Percentiles rank a stretch among this genome's conserved stretches.
Evolutionary conservation across 2,797 vertebrate species (phyloP).

Genomic region (Eleutherodactylus coqui): DNA sequence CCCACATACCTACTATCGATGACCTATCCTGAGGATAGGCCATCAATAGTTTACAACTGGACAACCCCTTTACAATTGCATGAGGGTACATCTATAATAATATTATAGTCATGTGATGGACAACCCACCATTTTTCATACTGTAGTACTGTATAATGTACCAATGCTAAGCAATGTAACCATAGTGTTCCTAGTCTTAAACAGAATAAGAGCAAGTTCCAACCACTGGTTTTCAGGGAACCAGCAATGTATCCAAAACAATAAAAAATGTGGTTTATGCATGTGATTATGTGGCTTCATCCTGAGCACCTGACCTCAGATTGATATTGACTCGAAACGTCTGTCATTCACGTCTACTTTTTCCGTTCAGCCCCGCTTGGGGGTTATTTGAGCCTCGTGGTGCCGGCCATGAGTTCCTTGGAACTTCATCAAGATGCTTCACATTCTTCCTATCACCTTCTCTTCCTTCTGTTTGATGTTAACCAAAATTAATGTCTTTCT

Average conservation of each 20-base stretch:
- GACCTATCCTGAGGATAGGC: too few species aligned
- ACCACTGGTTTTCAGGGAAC: neutral
- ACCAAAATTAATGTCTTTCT: neutral
- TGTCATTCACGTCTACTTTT: neutral
- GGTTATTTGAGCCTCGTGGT: neutral
- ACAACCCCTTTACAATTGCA: neutral
- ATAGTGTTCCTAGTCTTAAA: neutral
- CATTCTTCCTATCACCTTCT: neutral
- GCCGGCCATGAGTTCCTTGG: too few species aligned
- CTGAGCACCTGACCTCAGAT: neutral
- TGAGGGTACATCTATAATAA: neutral
- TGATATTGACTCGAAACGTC: neutral
- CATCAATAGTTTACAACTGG: too few species aligned
- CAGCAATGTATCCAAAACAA: too few species aligned
- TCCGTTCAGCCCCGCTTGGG: neutral
- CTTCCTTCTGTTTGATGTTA: constrained; percentile 3
- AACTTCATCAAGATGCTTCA: neutral
- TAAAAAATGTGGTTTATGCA: too few species aligned
- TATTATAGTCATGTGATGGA: neutral
- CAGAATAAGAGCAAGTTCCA: neutral
- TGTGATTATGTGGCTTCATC: neutral
- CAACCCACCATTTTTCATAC: neutral
- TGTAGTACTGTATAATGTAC: neutral
- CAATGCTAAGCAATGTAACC: neutral
- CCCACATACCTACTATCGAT: too few species aligned